Conservation (phyloP, 2,797 vertebrate genomes). For the Oceanodroma leucorhoa region DNA sequence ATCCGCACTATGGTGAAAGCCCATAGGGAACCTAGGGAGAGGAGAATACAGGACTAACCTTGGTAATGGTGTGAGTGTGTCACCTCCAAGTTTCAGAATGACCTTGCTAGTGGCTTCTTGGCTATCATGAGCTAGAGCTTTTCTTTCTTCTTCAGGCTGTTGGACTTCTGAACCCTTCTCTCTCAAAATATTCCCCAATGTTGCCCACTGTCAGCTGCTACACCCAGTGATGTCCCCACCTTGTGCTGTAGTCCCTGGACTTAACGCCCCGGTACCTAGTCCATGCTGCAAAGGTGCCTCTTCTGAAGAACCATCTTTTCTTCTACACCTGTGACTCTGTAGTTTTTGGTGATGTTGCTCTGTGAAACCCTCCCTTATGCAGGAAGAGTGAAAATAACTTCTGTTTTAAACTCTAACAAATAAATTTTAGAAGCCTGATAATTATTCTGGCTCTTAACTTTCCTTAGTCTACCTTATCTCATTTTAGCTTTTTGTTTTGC, state of each 20-base stretch:
- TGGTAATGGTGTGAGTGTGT: rapidly evolving
- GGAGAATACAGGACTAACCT: not conserved
- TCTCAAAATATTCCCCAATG: not conserved
- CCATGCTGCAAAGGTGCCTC: not conserved
- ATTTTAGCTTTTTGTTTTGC: not conserved
- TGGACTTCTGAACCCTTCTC: not conserved
- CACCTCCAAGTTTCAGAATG: not conserved
- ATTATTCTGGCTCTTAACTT: not conserved
- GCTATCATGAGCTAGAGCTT: not conserved
- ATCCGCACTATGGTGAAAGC: not conserved
- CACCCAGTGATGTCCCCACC: not conserved
- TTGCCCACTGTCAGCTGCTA: not conserved
- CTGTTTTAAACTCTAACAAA: not conserved
- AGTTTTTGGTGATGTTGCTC: not conserved
- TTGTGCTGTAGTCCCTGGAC: not conserved
- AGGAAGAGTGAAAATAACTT: not conserved
- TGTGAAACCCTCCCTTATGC: not conserved
- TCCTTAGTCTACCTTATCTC: not conserved
- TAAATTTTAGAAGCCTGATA: not conserved
- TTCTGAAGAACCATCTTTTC: not conserved
- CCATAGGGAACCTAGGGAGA: not conserved
- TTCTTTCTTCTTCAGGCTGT: not conserved
- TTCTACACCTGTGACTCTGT: not conserved
- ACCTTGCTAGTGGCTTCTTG: not conserved
- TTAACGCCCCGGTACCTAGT: not conserved